Base-by-base conservation (phyloP, 2,113 vertebrate genomes). In the Microtus montanus region DNA sequence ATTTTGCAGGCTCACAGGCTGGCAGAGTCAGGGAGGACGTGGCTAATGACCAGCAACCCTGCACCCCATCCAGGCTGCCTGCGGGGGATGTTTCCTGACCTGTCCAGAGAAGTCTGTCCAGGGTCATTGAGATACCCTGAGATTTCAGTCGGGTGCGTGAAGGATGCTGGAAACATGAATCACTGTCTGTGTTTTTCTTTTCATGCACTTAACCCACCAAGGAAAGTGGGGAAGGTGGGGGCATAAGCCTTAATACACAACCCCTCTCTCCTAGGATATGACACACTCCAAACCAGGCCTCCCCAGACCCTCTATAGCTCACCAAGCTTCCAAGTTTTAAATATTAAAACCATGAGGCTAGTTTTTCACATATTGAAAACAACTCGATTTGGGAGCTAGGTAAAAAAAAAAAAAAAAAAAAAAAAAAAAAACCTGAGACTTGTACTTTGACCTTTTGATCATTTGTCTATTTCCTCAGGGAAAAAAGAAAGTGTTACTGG, bases 121-220 rank as follows among this genome's bases (percentile, higher is more conserved):
- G 11, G 79, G 44, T 15, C 33, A 63, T 90, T 54, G 78, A 96
- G 89, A 96, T 93, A 66, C 90, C 93, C 77, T 4, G 0, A 87
- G 87, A 61, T 83, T 93, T 95, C 93, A 95, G 88, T 82, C 97
- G 98, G 98, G 98, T 99, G 97, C 1, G 97, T 98, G 96, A 95
- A 95, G 96, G 97, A 96, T 78, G 66, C 84, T 95, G 77, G 87
- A 83, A 97, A 93, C 3, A 0, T n/a, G 73, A 63, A 63, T 97
- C n/a, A 1, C 2, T 87, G 93, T 4, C 26, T 11, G 1, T 19
- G 33, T 14, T 33, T 38, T 38, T n/a, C 10, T 70, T 97, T 87
- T 91, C 95, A 97, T 98, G 73, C 68, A 86, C 97, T 98, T 97
- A 79, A 91, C 95, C 97, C 98, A 95, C 97, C 74, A 96, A 38